Conservation (phyloP, 2,888 invertebrate genomes). For the Tetragonula carbonaria region DNA sequence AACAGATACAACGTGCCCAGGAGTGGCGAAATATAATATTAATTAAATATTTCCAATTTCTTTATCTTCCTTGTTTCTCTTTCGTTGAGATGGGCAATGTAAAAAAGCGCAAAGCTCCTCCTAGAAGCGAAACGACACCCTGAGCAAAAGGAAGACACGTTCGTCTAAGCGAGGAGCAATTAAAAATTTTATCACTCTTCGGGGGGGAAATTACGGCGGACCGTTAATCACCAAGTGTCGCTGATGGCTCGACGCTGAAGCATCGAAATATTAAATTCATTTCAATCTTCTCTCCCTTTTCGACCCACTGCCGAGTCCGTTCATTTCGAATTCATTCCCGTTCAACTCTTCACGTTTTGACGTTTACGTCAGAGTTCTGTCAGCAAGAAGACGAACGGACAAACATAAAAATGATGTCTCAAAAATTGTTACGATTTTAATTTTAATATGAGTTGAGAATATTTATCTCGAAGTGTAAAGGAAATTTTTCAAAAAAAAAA, state of each 20-base stretch:
- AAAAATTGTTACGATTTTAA: no score
- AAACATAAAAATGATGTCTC: neutral
- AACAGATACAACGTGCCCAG: neutral
- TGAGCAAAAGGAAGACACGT: neutral
- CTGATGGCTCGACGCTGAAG: neutral
- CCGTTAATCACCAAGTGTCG: constrained; percentile 22
- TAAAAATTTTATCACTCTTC: constrained; percentile 36
- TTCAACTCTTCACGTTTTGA: neutral
- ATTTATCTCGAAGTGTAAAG: no score
- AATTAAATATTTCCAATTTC: neutral
- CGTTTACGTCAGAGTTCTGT: neutral
- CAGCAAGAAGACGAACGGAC: neutral
- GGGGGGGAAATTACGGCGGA: neutral
- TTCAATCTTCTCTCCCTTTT: neutral
- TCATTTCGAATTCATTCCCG: neutral
- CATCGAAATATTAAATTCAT: constrained; percentile 21
- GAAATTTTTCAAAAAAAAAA: no score
- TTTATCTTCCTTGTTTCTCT: no score
- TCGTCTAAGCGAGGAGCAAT: constrained; percentile 15
- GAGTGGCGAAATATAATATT: neutral
- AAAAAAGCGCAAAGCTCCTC: neutral
- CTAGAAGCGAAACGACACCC: neutral
- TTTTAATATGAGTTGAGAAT: no score
- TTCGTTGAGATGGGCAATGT: no score
- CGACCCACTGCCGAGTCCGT: neutral